Evolutionary conservation across 2,797 vertebrate genomes (phyloP).

Genomic region (Sciurus vulgaris): DNA sequence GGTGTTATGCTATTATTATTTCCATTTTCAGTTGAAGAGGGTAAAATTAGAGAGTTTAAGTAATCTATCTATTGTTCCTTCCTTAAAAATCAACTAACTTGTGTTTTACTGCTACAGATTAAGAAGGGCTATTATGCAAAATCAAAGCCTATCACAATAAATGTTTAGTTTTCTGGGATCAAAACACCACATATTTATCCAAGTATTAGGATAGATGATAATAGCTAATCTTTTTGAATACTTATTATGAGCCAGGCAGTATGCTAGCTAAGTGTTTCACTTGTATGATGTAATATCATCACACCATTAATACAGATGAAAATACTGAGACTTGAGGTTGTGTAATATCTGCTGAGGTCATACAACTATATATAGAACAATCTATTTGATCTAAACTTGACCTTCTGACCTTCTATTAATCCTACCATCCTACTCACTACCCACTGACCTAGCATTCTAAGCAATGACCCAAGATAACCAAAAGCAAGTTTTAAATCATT

Average conservation of each 20-base stretch:
- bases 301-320: background rate
- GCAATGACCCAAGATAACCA: background rate
- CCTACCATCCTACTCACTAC: background rate
- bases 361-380: background rate
- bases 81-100: conserved; percentile 46
- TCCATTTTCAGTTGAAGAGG: background rate
- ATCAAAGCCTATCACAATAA: conserved; percentile 10
- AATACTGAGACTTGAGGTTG: background rate
- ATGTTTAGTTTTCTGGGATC: conserved; percentile 34
- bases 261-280: background rate
- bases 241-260: background rate
- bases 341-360: conserved; percentile 16
- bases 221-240: conserved; percentile 2
- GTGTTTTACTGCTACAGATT: conserved; percentile 5
- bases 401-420: background rate
- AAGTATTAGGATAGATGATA: background rate
- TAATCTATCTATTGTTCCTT: conserved; percentile 13
- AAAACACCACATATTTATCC: background rate
- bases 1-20: conserved; percentile 8
- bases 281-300: background rate
- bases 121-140: conserved; percentile 7
- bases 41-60: conserved; percentile 3
- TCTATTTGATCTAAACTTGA: conserved; percentile 47
- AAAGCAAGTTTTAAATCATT: conserved; percentile 26
- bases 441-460: background rate